Conservation (phyloP, 2,797 vertebrate genomes). For the Sylvia borin region DNA sequence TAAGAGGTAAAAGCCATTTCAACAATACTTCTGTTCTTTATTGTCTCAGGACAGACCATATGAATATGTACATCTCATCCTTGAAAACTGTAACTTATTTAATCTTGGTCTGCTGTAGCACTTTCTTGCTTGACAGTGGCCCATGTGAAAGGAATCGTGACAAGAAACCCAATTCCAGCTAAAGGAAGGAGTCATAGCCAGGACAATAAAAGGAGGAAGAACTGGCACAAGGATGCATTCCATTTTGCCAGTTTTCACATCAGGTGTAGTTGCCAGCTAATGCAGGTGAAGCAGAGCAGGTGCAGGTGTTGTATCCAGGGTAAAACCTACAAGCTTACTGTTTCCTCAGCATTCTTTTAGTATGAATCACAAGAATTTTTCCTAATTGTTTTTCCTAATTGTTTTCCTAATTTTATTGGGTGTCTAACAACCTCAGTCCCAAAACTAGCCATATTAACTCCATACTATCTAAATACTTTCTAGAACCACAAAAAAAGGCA, state of each 20-base stretch:
- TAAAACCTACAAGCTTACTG: fast-evolving
- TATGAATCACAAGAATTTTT: background rate
- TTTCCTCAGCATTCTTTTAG: background rate
- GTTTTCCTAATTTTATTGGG: background rate
- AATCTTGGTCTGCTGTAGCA: background rate
- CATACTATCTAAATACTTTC: background rate
- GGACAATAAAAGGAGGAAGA: background rate
- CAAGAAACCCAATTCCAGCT: background rate
- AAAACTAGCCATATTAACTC: background rate
- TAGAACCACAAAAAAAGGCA: background rate
- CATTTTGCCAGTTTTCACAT: background rate
- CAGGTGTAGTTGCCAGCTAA: background rate
- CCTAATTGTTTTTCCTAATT: background rate
- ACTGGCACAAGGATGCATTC: background rate
- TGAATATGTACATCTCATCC: fast-evolving
- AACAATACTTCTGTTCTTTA: background rate
- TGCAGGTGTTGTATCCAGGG: background rate
- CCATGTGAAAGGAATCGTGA: background rate
- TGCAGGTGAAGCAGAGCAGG: background rate
- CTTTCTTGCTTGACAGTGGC: background rate
- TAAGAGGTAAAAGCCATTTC: background rate
- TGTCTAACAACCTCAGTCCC: background rate
- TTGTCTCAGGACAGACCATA: background rate
- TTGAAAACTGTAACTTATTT: background rate
- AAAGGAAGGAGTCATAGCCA: background rate